Evolutionary conservation across 2,797 vertebrate species (phyloP).

Genomic region (Liparis tanakae): DNA sequence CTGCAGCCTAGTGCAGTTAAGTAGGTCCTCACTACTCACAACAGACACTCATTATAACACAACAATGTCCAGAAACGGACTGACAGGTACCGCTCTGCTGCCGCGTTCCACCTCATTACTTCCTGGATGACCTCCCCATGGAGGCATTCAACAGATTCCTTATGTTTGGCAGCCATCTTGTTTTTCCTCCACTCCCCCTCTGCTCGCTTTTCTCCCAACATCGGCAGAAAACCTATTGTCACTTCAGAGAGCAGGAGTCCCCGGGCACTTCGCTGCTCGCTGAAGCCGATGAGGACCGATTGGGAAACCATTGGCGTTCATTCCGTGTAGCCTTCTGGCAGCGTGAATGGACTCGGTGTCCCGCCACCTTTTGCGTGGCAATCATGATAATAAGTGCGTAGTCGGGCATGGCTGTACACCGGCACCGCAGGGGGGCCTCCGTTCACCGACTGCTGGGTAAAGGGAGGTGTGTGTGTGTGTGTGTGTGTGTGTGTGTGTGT

Average conservation of each 20-base stretch:
- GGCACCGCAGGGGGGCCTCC: slow-evolving; percentile 43
- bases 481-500: slow-evolving; percentile 2
- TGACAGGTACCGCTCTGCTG: slow-evolving; percentile 62
- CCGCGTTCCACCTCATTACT: slow-evolving; percentile 68
- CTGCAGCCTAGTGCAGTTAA: slow-evolving; percentile 45
- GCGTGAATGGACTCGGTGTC: slow-evolving; percentile 58
- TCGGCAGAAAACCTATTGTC: slow-evolving; percentile 61
- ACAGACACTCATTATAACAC: slow-evolving; percentile 56
- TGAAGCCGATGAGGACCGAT: slow-evolving; percentile 63
- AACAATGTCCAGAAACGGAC: slow-evolving; percentile 56
- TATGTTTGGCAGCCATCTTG: slow-evolving; percentile 66
- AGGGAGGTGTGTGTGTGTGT: slow-evolving; percentile 3
- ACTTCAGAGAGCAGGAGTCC: slow-evolving; percentile 63
- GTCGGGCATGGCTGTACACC: slow-evolving; percentile 57
- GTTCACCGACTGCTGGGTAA: slow-evolving; percentile 25
- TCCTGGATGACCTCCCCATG: slow-evolving; percentile 62
- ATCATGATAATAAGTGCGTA: slow-evolving; percentile 67
- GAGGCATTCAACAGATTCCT: slow-evolving; percentile 56
- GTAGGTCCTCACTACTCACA: slow-evolving; percentile 50
- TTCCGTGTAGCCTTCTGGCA: slow-evolving; percentile 72
- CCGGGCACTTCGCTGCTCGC: slow-evolving; percentile 54
- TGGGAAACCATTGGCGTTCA: slow-evolving; percentile 59
- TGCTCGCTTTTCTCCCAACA: slow-evolving; percentile 30
- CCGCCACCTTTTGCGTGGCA: slow-evolving; percentile 56
- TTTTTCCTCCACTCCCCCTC: slow-evolving; percentile 15